phyloP scores from a whole-genome alignment of 2,113 vertebrate species.

The Cololabis saira region DNA sequence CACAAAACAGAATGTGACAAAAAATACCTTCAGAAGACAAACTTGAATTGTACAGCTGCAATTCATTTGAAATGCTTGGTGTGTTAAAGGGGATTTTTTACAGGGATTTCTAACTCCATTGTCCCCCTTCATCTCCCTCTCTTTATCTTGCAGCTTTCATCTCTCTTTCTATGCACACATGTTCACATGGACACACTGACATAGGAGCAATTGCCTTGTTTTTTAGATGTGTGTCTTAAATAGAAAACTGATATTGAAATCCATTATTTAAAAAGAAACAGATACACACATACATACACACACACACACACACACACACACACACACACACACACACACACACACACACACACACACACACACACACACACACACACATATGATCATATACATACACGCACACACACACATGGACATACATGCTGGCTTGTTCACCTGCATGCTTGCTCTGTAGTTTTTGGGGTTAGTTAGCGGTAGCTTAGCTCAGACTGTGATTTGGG shows the following conservation, averaged over 20 bases:
- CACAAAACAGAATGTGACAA: not conserved
- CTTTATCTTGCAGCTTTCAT: not conserved
- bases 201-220: not conserved
- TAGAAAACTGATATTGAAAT: not conserved
- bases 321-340: no score
- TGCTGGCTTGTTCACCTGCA: no score
- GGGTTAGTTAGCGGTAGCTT: no score
- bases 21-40: not conserved
- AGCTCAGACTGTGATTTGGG: no score
- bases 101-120: not conserved
- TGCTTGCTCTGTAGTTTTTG: no score
- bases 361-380: no score
- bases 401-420: no score
- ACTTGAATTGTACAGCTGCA: conserved; percentile 1
- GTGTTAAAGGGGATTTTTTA: conserved; percentile 11
- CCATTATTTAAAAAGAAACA: not conserved
- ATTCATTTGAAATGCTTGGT: not conserved
- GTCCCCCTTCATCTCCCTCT: not conserved
- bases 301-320: no score
- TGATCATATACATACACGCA: no score
- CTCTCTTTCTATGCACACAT: not conserved
- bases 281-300: no score
- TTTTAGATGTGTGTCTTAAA: not conserved
- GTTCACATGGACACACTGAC: not conserved
- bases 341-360: no score